Percentiles rank a stretch among this genome's conserved stretches.
Evolutionary conservation across 2,113 vertebrate species (phyloP).

Genomic region (Fregata magnificens): DNA sequence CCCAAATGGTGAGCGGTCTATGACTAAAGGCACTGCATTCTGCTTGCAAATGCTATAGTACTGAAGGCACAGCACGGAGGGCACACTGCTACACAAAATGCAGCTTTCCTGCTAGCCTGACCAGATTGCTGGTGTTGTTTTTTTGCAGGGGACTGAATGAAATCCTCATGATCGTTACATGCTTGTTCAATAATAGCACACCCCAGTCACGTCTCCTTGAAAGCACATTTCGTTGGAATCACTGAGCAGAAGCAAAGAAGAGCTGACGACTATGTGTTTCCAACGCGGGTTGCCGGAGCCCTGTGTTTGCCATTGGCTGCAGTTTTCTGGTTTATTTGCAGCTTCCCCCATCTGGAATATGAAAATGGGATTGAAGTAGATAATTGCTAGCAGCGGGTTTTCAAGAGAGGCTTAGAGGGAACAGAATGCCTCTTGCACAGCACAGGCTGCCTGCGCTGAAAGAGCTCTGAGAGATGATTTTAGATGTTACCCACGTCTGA

Average conservation of each 20-base stretch:
- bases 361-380: conserved; percentile 63
- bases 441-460: neutral
- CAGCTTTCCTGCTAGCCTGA: neutral
- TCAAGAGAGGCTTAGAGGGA: conserved; percentile 42
- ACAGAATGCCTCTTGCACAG: conserved; percentile 42
- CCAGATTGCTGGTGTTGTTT: neutral
- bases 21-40: conserved; percentile 48
- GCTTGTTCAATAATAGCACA: conserved; percentile 31
- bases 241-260: conserved; percentile 57
- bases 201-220: conserved; percentile 12
- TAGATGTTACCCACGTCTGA: conserved; percentile 63
- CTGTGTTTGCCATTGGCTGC: conserved; percentile 59
- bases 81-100: neutral
- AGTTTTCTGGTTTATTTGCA: conserved; percentile 53
- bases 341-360: conserved; percentile 68
- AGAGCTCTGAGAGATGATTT: conserved; percentile 48
- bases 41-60: neutral
- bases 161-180: conserved; percentile 19
- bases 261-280: conserved; percentile 44
- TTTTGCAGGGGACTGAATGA: conserved; percentile 16
- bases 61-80: neutral
- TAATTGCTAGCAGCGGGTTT: conserved; percentile 53
- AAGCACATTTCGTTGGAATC: neutral
- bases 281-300: conserved; percentile 7
- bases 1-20: neutral